These are phyloP conservation scores for Chalcis sispes DNA, from an alignment of 2,888 invertebrate species.

Conservation along the genomic window DNA sequence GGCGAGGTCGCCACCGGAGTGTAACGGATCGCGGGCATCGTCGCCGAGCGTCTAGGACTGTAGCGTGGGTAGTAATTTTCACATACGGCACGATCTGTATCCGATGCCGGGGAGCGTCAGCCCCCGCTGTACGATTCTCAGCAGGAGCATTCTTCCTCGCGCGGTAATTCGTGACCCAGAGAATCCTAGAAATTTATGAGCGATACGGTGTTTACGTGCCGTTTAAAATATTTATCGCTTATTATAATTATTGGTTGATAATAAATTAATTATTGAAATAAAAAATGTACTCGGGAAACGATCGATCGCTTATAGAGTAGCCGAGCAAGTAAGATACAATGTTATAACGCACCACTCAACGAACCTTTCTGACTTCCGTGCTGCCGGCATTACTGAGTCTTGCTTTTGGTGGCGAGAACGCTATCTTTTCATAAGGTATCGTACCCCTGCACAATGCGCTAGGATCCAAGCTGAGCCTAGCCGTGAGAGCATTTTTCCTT, in stretches of 20 bases:
- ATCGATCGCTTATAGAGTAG: no score
- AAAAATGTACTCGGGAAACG: no score
- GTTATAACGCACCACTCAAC: background rate
- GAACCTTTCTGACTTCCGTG: slow-evolving; percentile 60
- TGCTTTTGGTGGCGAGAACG: slow-evolving; percentile 69
- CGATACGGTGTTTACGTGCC: no score
- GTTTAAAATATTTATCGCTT: no score
- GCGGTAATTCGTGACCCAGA: slow-evolving; percentile 66
- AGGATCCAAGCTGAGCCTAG: slow-evolving; percentile 75
- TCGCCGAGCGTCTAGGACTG: slow-evolving; percentile 64
- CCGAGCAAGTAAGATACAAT: no score
- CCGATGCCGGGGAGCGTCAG: slow-evolving; percentile 63
- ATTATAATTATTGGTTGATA: no score
- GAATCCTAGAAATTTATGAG: slow-evolving; percentile 62
- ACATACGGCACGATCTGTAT: slow-evolving; percentile 1
- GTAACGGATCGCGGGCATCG: slow-evolving; percentile 63
- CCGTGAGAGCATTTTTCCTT: slow-evolving; percentile 73
- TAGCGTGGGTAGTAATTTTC: slow-evolving; percentile 11
- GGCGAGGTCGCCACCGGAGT: slow-evolving; percentile 24
- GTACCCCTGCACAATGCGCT: slow-evolving; percentile 69
- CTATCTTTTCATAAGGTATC: slow-evolving; percentile 72
- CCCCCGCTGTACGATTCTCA: slow-evolving; percentile 70
- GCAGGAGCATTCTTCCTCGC: slow-evolving; percentile 73
- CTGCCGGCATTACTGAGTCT: slow-evolving; percentile 68
- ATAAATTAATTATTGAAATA: no score